phyloP scores from a whole-genome alignment of 2,888 invertebrate species.

The Papilio gigon region DNA sequence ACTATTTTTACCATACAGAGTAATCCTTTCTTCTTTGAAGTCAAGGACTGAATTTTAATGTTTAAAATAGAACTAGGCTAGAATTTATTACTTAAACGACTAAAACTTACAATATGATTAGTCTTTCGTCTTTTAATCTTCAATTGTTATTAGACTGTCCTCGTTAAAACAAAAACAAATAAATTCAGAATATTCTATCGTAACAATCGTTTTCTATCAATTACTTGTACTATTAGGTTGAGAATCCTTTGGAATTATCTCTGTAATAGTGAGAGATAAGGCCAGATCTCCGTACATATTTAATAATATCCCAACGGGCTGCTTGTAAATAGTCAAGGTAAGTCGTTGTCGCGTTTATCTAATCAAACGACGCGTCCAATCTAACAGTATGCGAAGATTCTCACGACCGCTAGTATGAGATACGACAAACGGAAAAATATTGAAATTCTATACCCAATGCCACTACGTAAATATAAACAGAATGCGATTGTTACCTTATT shows the following conservation, averaged over 20 bases:
- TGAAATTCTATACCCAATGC: constrained; percentile 31
- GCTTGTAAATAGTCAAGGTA: constrained; percentile 38
- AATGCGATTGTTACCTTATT: constrained; percentile 8
- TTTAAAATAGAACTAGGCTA: no score
- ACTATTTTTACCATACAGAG: no score
- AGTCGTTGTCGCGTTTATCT: constrained; percentile 51
- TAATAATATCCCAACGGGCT: constrained; percentile 27
- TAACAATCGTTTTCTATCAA: neutral
- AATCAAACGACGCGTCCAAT: constrained; percentile 51
- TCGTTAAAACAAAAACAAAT: neutral
- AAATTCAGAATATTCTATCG: neutral
- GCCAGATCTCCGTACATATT: constrained; percentile 16
- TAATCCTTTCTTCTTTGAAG: no score
- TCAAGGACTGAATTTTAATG: no score
- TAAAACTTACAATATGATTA: no score
- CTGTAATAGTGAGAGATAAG: constrained; percentile 23
- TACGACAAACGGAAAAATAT: constrained; percentile 43
- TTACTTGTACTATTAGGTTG: neutral
- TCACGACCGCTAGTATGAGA: constrained; percentile 55
- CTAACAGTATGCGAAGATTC: constrained; percentile 54
- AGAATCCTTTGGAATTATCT: constrained; percentile 1
- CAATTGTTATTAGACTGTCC: no score
- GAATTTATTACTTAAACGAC: no score
- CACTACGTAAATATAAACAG: constrained; percentile 20
- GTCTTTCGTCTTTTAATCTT: no score